Evolutionary conservation across 2,888 invertebrate genomes (phyloP).

Genomic region (Orchesellides sinensis): DNA sequence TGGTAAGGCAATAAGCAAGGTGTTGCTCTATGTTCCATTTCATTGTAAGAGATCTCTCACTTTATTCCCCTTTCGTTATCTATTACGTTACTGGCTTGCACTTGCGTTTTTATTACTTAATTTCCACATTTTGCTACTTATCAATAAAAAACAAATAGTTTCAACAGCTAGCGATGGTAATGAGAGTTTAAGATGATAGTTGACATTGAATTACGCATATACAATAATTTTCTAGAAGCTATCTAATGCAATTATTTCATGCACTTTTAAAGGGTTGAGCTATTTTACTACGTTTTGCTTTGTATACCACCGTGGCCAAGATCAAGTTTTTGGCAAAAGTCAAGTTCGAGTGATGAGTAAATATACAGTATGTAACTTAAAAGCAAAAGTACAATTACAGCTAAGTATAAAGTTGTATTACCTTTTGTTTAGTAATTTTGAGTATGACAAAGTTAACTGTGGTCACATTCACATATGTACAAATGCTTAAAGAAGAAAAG

Average conservation of each 20-base stretch:
- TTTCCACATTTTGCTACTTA: conserved; percentile 16
- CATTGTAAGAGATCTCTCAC: not conserved
- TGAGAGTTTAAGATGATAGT: conserved; percentile 11
- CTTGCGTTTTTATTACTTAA: conserved; percentile 26
- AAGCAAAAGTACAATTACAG: not conserved
- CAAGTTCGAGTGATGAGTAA: conserved; percentile 36
- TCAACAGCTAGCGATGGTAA: conserved; percentile 20
- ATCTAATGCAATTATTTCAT: not conserved
- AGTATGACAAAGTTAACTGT: too few species aligned
- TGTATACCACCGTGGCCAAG: conserved; percentile 57
- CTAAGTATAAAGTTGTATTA: too few species aligned
- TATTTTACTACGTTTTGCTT: conserved; percentile 35
- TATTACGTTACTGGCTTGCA: not conserved
- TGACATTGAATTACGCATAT: conserved; percentile 58
- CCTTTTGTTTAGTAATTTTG: too few species aligned
- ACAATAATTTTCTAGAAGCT: not conserved
- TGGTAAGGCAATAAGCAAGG: not conserved
- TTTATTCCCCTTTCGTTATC: not conserved
- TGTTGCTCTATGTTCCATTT: not conserved
- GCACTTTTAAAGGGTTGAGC: not conserved
- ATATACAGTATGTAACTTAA: not conserved
- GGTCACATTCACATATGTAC: not conserved
- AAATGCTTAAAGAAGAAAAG: not conserved
- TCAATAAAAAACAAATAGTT: conserved; percentile 32
- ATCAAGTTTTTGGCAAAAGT: conserved; percentile 54